These are phyloP conservation scores for Aporophyla lueneburgensis DNA, from an alignment of 2,888 invertebrate species.

Conservation along the genomic window DNA sequence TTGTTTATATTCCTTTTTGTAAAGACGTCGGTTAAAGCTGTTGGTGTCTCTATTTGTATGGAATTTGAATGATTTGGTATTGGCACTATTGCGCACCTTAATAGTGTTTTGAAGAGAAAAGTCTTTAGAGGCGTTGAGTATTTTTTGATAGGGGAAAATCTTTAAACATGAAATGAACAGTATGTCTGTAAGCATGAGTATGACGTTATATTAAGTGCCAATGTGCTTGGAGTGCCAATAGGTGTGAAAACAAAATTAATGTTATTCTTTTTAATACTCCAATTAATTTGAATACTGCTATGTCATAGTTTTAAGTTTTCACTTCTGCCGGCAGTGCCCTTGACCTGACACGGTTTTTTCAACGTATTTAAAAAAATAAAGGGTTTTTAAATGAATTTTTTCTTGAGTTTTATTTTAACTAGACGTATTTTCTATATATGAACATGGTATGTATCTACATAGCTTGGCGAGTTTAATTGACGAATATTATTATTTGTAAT, in stretches of 20 bases:
- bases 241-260: no score
- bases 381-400: background rate
- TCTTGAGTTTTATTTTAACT: background rate
- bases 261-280: no score
- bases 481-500: no score
- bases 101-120: background rate
- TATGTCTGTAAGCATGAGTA: background rate
- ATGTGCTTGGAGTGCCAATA: background rate
- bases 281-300: no score
- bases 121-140: background rate
- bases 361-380: background rate
- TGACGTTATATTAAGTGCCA: background rate
- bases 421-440: background rate
- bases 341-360: background rate
- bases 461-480: background rate
- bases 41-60: background rate
- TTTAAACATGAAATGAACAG: no score
- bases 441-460: background rate
- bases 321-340: background rate
- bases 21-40: slow-evolving; percentile 2
- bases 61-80: background rate
- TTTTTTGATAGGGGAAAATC: background rate
- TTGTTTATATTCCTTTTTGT: slow-evolving; percentile 25
- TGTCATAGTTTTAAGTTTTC: no score
- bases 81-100: background rate